Evolutionary conservation across 2,888 invertebrate species (phyloP), one percentile per base, ranked within the genome.

Genomic region (Drosophila subsilvestris): DNA sequence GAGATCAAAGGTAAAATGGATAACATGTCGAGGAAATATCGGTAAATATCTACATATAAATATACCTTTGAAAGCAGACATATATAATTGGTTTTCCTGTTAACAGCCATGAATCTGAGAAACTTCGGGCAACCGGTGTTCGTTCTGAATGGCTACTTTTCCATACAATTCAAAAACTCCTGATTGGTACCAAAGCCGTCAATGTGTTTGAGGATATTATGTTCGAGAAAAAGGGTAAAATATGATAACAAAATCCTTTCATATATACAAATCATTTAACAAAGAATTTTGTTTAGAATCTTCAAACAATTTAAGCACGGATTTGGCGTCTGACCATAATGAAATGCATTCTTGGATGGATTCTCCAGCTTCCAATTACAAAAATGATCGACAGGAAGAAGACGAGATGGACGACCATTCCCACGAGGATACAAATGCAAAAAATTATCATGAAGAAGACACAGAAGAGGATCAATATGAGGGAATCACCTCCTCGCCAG

Each of bases 311-410:
- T 17, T 53, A 17, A 32, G 45, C 9, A 18, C 6, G 3, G 37
- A 58, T 7, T 17, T n/a, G 12, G 44, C 57, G 1, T 62, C 47
- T 6, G 63, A 62, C 0, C 45, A 37, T 10, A 62, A 70, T 6
- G 50, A 63, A 37, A n/a, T 45, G 1, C 37, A 37, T 2, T 56
- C 66, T n/a, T 37, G 2, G 3, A n/a, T 66, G 32, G 29, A 44
- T 10, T 25, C 43, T 3, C 2, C 57, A 20, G 56, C 22, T 22
- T 7, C 37, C 37, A 29, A 22, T 44, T 29, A 56, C n/a, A 9
- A 29, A 43, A 14, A 14, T 17, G 18, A 29, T 1, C 57, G 29
- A 3, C 20, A 61, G 8, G 37, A 6, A 20, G 62, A 27, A 0
- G 42, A 22, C 8, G 10, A 17, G 0, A 14, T 14, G 2, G 3